Percentiles rank a stretch among this genome's conserved stretches.
Evolutionary conservation across 1,140 invertebrate genomes (phyloP).

Genomic region (Macrobrachium rosenbergii): DNA sequence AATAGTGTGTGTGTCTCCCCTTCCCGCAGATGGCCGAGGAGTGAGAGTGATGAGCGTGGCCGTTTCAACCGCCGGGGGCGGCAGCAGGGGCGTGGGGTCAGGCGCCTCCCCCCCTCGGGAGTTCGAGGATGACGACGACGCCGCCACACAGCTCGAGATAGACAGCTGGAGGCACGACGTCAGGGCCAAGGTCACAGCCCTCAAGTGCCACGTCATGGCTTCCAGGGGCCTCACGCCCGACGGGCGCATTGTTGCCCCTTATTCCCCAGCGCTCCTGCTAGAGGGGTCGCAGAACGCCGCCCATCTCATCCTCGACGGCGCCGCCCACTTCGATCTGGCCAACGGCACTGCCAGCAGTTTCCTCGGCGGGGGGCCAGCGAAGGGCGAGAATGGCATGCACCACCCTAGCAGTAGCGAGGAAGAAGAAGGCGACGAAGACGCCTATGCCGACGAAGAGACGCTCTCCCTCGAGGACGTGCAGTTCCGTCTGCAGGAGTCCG

Average conservation of each 20-base stretch:
- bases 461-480: conserved; percentile 48
- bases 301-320: conserved; percentile 40
- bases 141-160: conserved; percentile 68
- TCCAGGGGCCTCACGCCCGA: conserved; percentile 62
- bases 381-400: conserved; percentile 15
- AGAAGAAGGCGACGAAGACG: neutral
- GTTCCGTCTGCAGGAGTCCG: conserved; percentile 29
- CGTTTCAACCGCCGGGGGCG: conserved; percentile 23
- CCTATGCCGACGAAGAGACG: neutral
- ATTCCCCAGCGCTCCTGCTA: conserved; percentile 53
- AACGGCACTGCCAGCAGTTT: conserved; percentile 46
- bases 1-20: too few relatives aligned
- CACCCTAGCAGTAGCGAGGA: neutral
- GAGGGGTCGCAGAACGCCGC: conserved; percentile 38
- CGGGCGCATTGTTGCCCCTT: conserved; percentile 58
- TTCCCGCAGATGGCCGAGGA: too few relatives aligned
- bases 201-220: conserved; percentile 65
- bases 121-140: conserved; percentile 9
- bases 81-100: neutral
- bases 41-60: conserved; percentile 43
- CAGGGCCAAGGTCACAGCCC: conserved; percentile 60
- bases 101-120: neutral
- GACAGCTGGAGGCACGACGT: conserved; percentile 57
- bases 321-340: conserved; percentile 55
- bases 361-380: neutral